Conservation (phyloP, 2,888 invertebrate genomes). For the Phrixothrix hirtus region DNA sequence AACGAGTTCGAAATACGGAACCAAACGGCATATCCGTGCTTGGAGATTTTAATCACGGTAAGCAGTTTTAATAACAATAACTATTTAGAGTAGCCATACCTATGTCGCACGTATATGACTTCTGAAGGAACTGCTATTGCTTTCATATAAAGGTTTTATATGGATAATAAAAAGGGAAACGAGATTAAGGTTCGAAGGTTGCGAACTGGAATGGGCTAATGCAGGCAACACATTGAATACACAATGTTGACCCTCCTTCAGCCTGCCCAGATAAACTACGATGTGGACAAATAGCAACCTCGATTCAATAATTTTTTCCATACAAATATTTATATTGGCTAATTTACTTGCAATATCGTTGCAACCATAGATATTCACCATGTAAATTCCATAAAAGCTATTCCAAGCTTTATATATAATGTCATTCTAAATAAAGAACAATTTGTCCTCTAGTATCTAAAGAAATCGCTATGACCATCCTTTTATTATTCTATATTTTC, state of each 20-base stretch:
- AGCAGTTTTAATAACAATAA: slow-evolving; percentile 49
- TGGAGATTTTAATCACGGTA: slow-evolving; percentile 57
- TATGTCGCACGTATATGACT: slow-evolving; percentile 37
- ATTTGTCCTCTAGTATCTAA: no score
- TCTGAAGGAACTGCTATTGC: slow-evolving; percentile 43
- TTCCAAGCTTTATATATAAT: no score
- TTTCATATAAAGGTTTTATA: slow-evolving; percentile 53
- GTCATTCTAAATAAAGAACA: no score
- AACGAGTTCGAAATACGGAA: slow-evolving; percentile 54
- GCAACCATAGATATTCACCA: no score
- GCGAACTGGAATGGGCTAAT: slow-evolving; percentile 53
- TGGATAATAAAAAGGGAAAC: slow-evolving; percentile 54
- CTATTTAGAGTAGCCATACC: slow-evolving; percentile 35
- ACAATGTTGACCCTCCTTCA: slow-evolving; percentile 49
- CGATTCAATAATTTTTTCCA: slow-evolving; percentile 36
- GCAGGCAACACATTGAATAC: slow-evolving; percentile 52
- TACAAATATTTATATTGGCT: no score
- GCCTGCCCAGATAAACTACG: slow-evolving; percentile 27
- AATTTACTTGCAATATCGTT: no score
- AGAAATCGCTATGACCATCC: no score
- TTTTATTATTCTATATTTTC: no score
- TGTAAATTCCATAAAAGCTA: no score
- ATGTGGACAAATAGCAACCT: slow-evolving; percentile 34
- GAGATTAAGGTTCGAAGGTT: slow-evolving; percentile 53
- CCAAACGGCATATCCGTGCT: slow-evolving; percentile 54